Evolutionary conservation across 2,888 invertebrate species (phyloP).

Genomic region (Deilephila porcellus): DNA sequence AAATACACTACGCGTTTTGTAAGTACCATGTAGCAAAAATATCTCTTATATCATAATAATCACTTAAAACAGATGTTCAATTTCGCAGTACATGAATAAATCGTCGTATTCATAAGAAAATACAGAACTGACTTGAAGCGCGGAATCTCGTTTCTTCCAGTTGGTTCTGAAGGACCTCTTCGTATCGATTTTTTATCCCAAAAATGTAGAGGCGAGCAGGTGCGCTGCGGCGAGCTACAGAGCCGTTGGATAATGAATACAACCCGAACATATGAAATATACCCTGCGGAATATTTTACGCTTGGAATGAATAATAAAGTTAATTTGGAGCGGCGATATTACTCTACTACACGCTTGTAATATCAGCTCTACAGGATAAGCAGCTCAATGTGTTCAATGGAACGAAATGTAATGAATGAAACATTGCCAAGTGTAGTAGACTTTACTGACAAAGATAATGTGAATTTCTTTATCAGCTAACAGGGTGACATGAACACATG

Average conservation of each 20-base stretch:
- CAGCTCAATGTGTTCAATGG: too few relatives aligned
- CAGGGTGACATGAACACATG: too few relatives aligned
- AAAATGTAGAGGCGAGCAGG: conserved; percentile 1
- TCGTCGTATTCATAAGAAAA: too few relatives aligned
- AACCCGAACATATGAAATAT: conserved; percentile 8
- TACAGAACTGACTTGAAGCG: not conserved
- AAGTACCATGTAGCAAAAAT: too few relatives aligned
- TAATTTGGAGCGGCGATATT: not conserved
- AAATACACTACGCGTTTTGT: too few relatives aligned
- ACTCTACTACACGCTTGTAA: not conserved
- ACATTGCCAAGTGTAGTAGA: too few relatives aligned
- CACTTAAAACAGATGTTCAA: too few relatives aligned
- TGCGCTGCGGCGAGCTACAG: conserved; percentile 13
- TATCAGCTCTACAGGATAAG: not conserved
- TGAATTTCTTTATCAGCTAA: too few relatives aligned
- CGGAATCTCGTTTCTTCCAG: not conserved
- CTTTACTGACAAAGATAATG: too few relatives aligned
- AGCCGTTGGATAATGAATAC: conserved; percentile 7
- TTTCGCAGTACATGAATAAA: too few relatives aligned
- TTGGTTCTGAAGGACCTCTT: not conserved
- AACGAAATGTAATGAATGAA: too few relatives aligned
- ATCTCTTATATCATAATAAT: too few relatives aligned
- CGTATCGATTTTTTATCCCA: conserved; percentile 7
- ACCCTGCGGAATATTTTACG: not conserved
- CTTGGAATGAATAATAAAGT: not conserved